phyloP scores from a whole-genome alignment of 1,140 invertebrate genomes.

The Heliconius eleuchia region DNA sequence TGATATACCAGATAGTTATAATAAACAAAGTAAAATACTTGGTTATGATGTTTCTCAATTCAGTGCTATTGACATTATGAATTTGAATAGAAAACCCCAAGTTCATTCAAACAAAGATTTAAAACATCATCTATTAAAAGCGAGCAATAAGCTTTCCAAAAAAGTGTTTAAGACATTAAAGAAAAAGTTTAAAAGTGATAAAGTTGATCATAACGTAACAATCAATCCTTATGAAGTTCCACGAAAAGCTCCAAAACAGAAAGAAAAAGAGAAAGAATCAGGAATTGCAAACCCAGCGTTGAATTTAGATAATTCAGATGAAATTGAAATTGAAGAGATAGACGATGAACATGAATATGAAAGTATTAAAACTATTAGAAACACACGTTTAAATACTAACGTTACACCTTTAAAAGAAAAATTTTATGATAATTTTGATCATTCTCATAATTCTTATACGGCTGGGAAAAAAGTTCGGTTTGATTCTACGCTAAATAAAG shows the following conservation, averaged over 20 bases:
- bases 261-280: constrained; percentile 53
- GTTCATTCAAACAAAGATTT: constrained; percentile 57
- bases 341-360: constrained; percentile 74
- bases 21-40: constrained; percentile 79
- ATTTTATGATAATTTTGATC: constrained; percentile 52
- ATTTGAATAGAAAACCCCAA: constrained; percentile 63
- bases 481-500: constrained; percentile 76
- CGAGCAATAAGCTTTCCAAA: constrained; percentile 71
- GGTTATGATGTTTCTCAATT: constrained; percentile 76
- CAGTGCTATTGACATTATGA: constrained; percentile 72
- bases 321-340: constrained; percentile 75
- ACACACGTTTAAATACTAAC: constrained; percentile 71
- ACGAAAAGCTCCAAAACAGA: constrained; percentile 62
- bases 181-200: constrained; percentile 77
- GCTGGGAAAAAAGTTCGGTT: constrained; percentile 78
- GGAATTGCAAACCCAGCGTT: constrained; percentile 76
- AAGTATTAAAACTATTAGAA: constrained; percentile 70
- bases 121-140: constrained; percentile 64
- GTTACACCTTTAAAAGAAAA: constrained; percentile 70
- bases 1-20: constrained; percentile 50
- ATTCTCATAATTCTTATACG: constrained; percentile 58
- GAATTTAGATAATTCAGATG: constrained; percentile 76
- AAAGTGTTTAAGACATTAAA: constrained; percentile 78
- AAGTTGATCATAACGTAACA: constrained; percentile 59
- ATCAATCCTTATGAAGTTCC: constrained; percentile 78